A percentile compares a stretch with the other conserved stretches of the same genome.
These are phyloP conservation scores for Drosophila phalerata DNA, from an alignment of 2,888 invertebrate species.

Conservation along the genomic window DNA sequence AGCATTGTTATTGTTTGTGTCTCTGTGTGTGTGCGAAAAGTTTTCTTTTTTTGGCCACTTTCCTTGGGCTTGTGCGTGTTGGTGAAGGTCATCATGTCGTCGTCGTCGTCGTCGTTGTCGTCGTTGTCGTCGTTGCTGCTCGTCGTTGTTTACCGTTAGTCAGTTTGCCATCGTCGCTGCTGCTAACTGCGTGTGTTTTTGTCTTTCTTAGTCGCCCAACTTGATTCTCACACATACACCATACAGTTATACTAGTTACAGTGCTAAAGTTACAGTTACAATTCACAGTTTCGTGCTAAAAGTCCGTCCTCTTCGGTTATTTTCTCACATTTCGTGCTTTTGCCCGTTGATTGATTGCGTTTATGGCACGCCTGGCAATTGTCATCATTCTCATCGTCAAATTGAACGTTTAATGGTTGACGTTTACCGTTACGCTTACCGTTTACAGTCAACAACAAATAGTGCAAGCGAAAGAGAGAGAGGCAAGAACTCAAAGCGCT, in stretches of 20 bases:
- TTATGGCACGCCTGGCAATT: constrained; percentile 58
- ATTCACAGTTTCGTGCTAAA: constrained; percentile 25
- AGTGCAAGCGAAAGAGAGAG: constrained; percentile 22
- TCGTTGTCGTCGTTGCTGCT: constrained; percentile 33
- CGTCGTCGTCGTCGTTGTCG: constrained; percentile 47
- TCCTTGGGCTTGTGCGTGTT: constrained; percentile 67
- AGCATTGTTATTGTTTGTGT: constrained; percentile 45
- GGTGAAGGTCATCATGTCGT: constrained; percentile 83
- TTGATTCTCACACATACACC: neutral
- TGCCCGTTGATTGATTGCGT: constrained; percentile 67
- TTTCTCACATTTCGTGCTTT: constrained; percentile 32
- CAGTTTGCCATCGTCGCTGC: constrained; percentile 53
- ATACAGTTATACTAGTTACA: constrained; percentile 30
- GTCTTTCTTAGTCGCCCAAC: constrained; percentile 21
- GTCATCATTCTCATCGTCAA: constrained; percentile 54
- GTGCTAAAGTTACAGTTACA: constrained; percentile 15
- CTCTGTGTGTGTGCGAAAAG: constrained; percentile 59
- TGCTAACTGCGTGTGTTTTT: constrained; percentile 46
- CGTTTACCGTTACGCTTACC: constrained; percentile 17
- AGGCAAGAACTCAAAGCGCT: constrained; percentile 3
- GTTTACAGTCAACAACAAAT: constrained; percentile 33
- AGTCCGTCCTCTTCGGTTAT: constrained; percentile 23
- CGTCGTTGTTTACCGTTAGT: constrained; percentile 51
- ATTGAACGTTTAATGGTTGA: constrained; percentile 66
- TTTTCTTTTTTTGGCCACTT: constrained; percentile 65